Conservation (phyloP, 2,797 vertebrate species). For the Lithobates sylvaticus region DNA sequence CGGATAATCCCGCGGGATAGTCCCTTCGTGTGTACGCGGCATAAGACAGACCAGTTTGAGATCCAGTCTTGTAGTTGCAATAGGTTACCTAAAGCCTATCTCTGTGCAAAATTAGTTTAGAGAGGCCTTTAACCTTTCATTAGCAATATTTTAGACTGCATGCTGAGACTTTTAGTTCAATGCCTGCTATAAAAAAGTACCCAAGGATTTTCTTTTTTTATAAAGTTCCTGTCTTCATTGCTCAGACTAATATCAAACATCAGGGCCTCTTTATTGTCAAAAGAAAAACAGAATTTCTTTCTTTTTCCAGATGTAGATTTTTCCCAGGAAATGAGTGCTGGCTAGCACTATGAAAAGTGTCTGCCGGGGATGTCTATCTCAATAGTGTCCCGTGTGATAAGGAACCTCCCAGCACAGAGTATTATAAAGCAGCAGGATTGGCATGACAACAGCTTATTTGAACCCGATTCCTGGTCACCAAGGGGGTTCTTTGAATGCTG, state of each 20-base stretch:
- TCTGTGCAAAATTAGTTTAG: too few relatives aligned
- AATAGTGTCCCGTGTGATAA: constrained; percentile 24
- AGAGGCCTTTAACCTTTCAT: too few relatives aligned
- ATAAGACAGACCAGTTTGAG: too few relatives aligned
- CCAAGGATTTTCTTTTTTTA: neutral
- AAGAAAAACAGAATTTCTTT: too few relatives aligned
- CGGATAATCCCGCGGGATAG: too few relatives aligned
- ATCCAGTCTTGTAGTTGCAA: too few relatives aligned
- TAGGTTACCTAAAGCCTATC: too few relatives aligned
- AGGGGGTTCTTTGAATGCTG: constrained; percentile 30
- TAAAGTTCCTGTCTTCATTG: neutral
- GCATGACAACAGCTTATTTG: neutral
- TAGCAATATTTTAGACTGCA: too few relatives aligned
- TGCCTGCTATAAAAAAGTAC: neutral
- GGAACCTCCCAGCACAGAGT: neutral
- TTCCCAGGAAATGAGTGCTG: neutral
- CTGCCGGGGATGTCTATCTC: constrained; percentile 18
- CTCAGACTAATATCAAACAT: neutral
- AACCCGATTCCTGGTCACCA: neutral
- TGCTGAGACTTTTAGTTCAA: too few relatives aligned
- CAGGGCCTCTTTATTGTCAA: neutral
- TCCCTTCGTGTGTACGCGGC: too few relatives aligned
- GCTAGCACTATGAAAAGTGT: constrained; percentile 14
- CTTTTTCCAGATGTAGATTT: neutral
- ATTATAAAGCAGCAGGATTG: constrained; percentile 10